These are phyloP conservation scores for Beroe forskalii DNA, from an alignment of 37 sponge, comb jelly and placozoan genomes.

Conservation along the genomic window DNA sequence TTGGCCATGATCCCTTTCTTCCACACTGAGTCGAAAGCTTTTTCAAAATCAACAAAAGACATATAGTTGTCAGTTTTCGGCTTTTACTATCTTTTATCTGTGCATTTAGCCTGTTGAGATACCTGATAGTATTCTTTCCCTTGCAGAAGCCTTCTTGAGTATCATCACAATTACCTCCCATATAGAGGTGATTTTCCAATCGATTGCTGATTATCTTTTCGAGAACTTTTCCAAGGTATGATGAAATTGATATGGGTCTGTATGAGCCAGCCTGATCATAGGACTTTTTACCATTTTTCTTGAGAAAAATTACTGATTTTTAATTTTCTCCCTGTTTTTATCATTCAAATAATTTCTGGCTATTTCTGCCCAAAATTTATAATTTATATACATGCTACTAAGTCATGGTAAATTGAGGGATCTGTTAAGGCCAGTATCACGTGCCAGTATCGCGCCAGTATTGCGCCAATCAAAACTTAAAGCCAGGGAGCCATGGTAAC, in stretches of 20 bases:
- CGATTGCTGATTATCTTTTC: background rate
- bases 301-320: background rate
- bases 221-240: background rate
- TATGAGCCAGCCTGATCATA: background rate
- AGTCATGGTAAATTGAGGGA: too few relatives aligned
- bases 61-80: background rate
- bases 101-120: background rate
- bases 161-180: background rate
- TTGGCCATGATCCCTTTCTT: background rate
- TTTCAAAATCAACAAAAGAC: constrained; percentile 4
- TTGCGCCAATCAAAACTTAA: too few relatives aligned
- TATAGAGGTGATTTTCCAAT: background rate
- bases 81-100: background rate
- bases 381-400: too few relatives aligned
- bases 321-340: too few relatives aligned
- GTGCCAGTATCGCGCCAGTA: too few relatives aligned
- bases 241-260: constrained; percentile 7
- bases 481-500: too few relatives aligned
- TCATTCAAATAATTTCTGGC: too few relatives aligned
- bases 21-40: constrained; percentile 6
- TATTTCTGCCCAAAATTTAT: too few relatives aligned
- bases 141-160: background rate
- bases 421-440: too few relatives aligned
- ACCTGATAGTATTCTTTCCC: background rate
- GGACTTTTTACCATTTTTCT: background rate